phyloP scores from a whole-genome alignment of 2,113 vertebrate genomes.

The Rattus rattus region DNA sequence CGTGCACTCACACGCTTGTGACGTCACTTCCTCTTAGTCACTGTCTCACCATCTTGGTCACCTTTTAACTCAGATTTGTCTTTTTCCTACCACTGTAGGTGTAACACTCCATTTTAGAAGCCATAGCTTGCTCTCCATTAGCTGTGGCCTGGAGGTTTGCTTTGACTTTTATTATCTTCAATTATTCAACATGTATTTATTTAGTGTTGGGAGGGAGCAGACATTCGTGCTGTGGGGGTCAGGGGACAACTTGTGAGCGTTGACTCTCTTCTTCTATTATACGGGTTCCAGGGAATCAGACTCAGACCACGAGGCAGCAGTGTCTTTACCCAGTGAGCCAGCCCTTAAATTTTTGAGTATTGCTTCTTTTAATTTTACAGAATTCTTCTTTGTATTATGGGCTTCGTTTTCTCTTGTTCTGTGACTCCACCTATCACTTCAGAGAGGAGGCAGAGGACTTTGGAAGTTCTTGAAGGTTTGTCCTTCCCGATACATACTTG shows the following conservation, averaged over 20 bases:
- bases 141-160: neutral
- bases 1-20: neutral
- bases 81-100: neutral
- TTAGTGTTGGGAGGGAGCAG: neutral
- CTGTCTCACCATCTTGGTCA: neutral
- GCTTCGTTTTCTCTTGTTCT: neutral
- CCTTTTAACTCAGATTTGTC: neutral
- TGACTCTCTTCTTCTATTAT: neutral
- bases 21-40: neutral
- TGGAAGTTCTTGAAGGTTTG: neutral
- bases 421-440: neutral
- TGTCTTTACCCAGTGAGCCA: neutral
- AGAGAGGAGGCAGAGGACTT: neutral
- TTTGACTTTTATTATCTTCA: neutral
- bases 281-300: neutral
- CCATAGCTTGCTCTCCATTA: neutral
- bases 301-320: neutral
- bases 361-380: neutral
- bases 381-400: neutral
- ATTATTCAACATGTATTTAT: neutral
- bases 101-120: neutral
- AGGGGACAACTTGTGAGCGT: neutral
- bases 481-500: neutral
- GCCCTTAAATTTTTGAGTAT: neutral
- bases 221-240: neutral